Percentiles rank a stretch among this genome's conserved stretches.
These are phyloP conservation scores for Poecile montanus DNA, from an alignment of 2,797 vertebrate species.

Conservation along the genomic window DNA sequence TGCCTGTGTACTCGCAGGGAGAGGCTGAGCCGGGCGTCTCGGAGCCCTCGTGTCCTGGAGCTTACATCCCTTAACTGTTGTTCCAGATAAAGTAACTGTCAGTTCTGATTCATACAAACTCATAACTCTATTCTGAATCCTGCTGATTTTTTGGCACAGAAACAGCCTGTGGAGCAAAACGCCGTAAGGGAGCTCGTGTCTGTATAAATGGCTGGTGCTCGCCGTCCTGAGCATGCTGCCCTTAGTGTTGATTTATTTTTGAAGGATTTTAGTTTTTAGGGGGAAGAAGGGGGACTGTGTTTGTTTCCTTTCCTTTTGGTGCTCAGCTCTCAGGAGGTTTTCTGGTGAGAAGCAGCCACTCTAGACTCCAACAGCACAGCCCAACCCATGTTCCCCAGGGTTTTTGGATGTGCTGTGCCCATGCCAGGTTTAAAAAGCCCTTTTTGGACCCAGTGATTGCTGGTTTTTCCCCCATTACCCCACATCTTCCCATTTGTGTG, in stretches of 20 bases:
- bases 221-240: background rate
- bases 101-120: slow-evolving; percentile 30
- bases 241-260: background rate
- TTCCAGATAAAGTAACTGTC: slow-evolving; percentile 52
- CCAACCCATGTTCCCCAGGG: fast-evolving
- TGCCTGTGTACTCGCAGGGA: background rate
- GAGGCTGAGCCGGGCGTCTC: background rate
- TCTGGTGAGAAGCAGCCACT: background rate
- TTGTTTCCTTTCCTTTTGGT: background rate
- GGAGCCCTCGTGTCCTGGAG: background rate
- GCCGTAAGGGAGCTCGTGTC: slow-evolving; percentile 14
- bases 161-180: background rate
- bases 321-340: background rate
- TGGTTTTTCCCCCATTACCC: background rate
- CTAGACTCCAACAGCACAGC: background rate
- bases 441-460: background rate
- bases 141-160: slow-evolving; percentile 23
- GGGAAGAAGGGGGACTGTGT: background rate
- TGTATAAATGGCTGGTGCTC: background rate
- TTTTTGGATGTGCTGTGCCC: background rate
- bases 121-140: slow-evolving; percentile 19
- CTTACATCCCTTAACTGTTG: slow-evolving; percentile 16
- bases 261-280: background rate
- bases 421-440: background rate
- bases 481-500: background rate